A percentile compares a stretch with the other conserved stretches of the same genome.
Evolutionary conservation across 1,140 invertebrate species (phyloP).

Genomic region (Bombus terrestris): DNA sequence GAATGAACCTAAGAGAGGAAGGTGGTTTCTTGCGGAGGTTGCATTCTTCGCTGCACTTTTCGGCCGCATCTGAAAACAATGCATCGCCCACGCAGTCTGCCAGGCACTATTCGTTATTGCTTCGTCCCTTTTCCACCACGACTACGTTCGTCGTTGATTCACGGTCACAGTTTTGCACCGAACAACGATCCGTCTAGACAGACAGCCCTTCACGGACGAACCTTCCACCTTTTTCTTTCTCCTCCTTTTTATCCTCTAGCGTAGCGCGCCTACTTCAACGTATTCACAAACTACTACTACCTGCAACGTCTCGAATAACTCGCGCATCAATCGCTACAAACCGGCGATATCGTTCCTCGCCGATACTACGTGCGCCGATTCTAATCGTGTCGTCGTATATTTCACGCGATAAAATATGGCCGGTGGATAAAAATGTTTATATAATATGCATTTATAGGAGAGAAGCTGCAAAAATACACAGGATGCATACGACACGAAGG

Average conservation of each 20-base stretch:
- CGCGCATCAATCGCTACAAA: neutral
- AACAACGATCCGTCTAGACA: constrained; percentile 66
- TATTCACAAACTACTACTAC: neutral
- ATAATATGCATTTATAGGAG: too few relatives aligned
- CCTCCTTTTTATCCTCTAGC: neutral
- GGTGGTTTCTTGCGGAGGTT: constrained; percentile 8
- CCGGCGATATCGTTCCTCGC: neutral
- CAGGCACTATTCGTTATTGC: constrained; percentile 37
- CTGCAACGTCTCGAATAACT: neutral
- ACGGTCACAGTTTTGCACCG: constrained; percentile 48
- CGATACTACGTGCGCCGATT: neutral
- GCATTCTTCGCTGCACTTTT: constrained; percentile 33
- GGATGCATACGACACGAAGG: too few relatives aligned
- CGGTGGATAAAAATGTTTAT: neutral
- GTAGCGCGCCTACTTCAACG: constrained; percentile 10
- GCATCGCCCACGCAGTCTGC: constrained; percentile 40
- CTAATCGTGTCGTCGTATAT: neutral
- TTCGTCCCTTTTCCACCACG: constrained; percentile 34
- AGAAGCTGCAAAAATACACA: neutral
- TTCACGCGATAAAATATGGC: neutral
- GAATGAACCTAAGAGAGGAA: neutral
- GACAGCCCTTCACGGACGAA: constrained; percentile 58
- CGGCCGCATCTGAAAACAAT: constrained; percentile 42
- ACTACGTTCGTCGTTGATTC: constrained; percentile 47
- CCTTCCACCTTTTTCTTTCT: constrained; percentile 54